A percentile compares a stretch with the other conserved stretches of the same genome.
Evolutionary conservation across 2,113 vertebrate genomes (phyloP).

Genomic region (Labeo rohita): DNA sequence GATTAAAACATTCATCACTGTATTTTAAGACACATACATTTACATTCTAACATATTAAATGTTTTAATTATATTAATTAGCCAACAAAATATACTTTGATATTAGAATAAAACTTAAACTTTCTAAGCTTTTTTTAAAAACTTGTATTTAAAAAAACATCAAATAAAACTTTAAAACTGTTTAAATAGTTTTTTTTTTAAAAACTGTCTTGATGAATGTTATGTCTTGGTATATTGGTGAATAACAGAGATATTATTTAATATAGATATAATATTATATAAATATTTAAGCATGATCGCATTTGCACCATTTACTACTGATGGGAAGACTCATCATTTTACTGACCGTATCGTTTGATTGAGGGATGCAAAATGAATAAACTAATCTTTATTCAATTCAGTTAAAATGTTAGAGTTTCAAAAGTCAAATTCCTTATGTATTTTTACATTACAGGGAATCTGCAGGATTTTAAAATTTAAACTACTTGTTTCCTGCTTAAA

Average conservation of each 20-base stretch:
- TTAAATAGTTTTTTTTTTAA: too few relatives aligned
- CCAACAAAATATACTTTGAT: background rate
- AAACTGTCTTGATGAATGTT: too few relatives aligned
- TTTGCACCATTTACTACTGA: background rate
- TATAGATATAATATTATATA: background rate
- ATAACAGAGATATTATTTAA: background rate
- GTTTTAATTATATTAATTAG: slow-evolving; percentile 8
- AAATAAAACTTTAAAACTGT: background rate
- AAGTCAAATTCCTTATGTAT: background rate
- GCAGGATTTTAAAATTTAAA: too few relatives aligned
- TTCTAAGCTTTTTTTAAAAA: background rate
- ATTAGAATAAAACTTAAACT: background rate
- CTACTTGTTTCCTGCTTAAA: too few relatives aligned
- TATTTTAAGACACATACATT: background rate
- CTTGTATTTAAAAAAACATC: background rate
- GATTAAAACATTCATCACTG: background rate
- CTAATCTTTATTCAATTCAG: background rate
- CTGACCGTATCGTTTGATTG: too few relatives aligned
- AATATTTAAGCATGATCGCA: background rate
- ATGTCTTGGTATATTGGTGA: background rate
- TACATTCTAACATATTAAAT: background rate
- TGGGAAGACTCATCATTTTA: too few relatives aligned
- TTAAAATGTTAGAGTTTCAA: background rate
- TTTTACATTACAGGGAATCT: too few relatives aligned
- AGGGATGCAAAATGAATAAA: background rate